These are phyloP conservation scores for Himalopsyche tibetana DNA, from an alignment of 2,888 invertebrate species.

Conservation along the genomic window DNA sequence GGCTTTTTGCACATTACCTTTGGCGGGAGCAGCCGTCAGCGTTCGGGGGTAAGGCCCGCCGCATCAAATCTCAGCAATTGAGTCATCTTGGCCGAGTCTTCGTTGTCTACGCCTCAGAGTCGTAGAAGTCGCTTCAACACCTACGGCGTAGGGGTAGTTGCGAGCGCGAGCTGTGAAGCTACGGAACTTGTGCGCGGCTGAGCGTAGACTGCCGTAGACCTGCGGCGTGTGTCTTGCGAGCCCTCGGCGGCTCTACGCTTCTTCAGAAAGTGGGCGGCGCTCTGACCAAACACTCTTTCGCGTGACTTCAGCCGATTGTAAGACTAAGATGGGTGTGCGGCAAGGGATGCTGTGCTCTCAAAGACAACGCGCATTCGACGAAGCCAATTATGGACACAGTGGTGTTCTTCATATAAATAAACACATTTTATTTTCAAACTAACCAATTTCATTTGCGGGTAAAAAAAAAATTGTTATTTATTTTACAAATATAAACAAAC, in stretches of 20 bases:
- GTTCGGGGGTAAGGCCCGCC: conserved; percentile 75
- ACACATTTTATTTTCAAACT: too few species aligned
- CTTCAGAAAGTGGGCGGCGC: conserved; percentile 57
- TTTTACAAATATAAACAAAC: too few species aligned
- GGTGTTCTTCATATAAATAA: neutral
- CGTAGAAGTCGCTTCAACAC: conserved; percentile 57
- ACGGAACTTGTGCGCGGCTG: conserved; percentile 55
- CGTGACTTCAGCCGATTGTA: neutral
- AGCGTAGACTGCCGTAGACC: conserved; percentile 58
- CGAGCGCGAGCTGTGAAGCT: conserved; percentile 41
- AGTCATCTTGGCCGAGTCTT: conserved; percentile 69
- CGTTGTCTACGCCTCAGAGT: conserved; percentile 15
- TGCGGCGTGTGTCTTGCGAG: neutral
- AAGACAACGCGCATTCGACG: conserved; percentile 1
- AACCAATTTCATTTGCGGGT: too few species aligned
- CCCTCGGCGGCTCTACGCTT: conserved; percentile 39
- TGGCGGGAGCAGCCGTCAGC: conserved; percentile 77
- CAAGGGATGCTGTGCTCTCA: conserved; percentile 18
- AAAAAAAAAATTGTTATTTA: too few species aligned
- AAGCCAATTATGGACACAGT: neutral
- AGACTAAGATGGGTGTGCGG: neutral
- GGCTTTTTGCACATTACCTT: conserved; percentile 69
- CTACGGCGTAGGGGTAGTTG: conserved; percentile 48
- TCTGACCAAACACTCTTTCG: conserved; percentile 9
- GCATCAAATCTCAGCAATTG: conserved; percentile 74